Base-by-base conservation (phyloP, 1,140 invertebrate species). In the Musca vetustissima region DNA sequence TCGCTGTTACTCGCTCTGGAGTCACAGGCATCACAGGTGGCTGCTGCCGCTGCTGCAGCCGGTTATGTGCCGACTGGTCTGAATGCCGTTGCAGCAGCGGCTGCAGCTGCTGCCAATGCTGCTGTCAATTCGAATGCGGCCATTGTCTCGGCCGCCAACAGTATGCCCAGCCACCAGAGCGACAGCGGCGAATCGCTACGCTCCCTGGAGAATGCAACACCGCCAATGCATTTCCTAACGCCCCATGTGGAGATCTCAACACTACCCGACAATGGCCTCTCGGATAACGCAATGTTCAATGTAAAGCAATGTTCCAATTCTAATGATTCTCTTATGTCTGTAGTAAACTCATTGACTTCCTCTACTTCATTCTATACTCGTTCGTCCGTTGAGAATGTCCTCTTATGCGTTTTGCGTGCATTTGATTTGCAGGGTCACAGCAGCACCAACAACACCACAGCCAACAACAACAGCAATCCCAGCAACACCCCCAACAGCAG, bases 201-300 rank as follows among this genome's bases (percentile, higher is more conserved):
- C 69, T 92, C 91, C 0, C 87, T 90, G 17, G 92, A 93, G 75
- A 93, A 93, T 79, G 91, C 90, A 14, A 93, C 93, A 50, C 91
- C 92, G 1, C 93, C 93, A 0, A 94, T 94, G 90, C 93, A 95
- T 83, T 95, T 94, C 80, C 85, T 94, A 19, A 93, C 92, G 43
- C 93, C 93, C 14, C 93, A 95, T 74, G 92, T 95, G 22, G 93
- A 95, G 85, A 94, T 95, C 83, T 93, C 92, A 43, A 80, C 78
- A 61, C 92, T 93, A 87, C 88, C 91, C 67, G 92, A 93, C 79
- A 87, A 86, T 67, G 86, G 83, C 53, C 57, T 61, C 28, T 61
- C 57, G 57, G 57, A 61, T 36, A 77, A 75, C 19, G 79, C 81
- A 69, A 69, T 80, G 15, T 81, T 79, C 69, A 81, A 81, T 75